Base-by-base conservation (phyloP, 2,888 invertebrate genomes). In the Neoaliturus tenellus region DNA sequence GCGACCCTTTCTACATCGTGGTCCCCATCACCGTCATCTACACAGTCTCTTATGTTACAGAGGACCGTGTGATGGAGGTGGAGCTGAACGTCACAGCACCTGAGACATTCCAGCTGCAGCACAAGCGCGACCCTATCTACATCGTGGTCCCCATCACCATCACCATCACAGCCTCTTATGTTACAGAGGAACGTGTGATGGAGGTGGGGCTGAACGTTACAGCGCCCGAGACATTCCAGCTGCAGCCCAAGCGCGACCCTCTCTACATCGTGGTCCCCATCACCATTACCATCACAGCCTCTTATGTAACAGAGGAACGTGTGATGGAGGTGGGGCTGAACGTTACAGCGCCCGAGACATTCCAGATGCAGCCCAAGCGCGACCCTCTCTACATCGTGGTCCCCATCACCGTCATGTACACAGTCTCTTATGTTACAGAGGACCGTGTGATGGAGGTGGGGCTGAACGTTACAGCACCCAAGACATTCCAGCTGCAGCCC, bases 91-190 rank as follows among this genome's bases (percentile, higher is more conserved):
- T 5, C 33, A 67, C 67, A 4, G 62, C 25, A 4, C 5, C 20
- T 31, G 67, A 67, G 67, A 28, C 67, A 33, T 20, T 33, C 1
- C 67, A 31, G 31, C n/a, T 67, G 33, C 67, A 44, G 12, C 84
- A 87, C 8, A 87, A 88, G 71, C 86, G 89, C 25, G 94, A 94
- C 88, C 90, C 93, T 0, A 89, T 94, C 2, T 92, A 91, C 87
- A 92, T 96, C 44, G 94, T 95, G 2, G 90, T 96, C 85, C 95
- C 95, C 0, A 93, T 96, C 86, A 96, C 96, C 0, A 91, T 95
- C n/a, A 91, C 95, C 83, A 97, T 97, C 90, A 90, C 92, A 0
- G 87, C 95, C n/a, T 39, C 8, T 39, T 39, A 39, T 39, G 39
- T 39, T 39, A 39, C 39, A 39, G 39, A 39, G 12, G 39, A 39